These are phyloP conservation scores for Cactoblastis cactorum DNA, from an alignment of 2,888 invertebrate genomes.

Conservation along the genomic window DNA sequence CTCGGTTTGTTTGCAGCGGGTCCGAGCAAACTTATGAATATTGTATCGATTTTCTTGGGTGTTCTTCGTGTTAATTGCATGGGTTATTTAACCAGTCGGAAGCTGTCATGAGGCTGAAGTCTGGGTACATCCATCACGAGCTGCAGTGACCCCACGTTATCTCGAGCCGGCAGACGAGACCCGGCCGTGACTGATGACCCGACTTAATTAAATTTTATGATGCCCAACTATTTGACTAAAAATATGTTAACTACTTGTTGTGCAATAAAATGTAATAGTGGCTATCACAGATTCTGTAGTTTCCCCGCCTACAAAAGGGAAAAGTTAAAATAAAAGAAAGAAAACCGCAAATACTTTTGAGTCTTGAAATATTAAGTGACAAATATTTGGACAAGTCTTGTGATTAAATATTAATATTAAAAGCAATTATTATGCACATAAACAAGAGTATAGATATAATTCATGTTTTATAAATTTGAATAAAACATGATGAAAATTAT, in stretches of 20 bases:
- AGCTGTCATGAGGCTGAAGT: slow-evolving; percentile 69
- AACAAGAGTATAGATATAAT: no score
- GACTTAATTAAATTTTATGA: slow-evolving; percentile 76
- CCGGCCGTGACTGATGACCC: slow-evolving; percentile 72
- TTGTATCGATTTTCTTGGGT: slow-evolving; percentile 58
- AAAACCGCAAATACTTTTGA: no score
- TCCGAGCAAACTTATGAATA: slow-evolving; percentile 72
- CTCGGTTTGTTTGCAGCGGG: slow-evolving; percentile 65
- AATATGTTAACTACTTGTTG: neutral
- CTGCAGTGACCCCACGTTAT: slow-evolving; percentile 77
- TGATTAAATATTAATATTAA: no score
- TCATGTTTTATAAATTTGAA: no score
- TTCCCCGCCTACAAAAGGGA: no score
- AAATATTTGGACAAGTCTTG: no score
- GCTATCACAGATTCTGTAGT: no score
- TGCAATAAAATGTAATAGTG: neutral
- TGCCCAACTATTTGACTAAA: slow-evolving; percentile 33
- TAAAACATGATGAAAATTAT: no score
- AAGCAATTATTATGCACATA: no score
- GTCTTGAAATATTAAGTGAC: no score
- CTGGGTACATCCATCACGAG: slow-evolving; percentile 73
- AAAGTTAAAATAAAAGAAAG: no score
- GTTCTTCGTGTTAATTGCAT: slow-evolving; percentile 56
- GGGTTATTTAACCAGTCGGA: slow-evolving; percentile 64
- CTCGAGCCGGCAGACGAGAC: slow-evolving; percentile 65